Evolutionary conservation across 2,113 vertebrate species (phyloP).

Genomic region (Lanius collurio): DNA sequence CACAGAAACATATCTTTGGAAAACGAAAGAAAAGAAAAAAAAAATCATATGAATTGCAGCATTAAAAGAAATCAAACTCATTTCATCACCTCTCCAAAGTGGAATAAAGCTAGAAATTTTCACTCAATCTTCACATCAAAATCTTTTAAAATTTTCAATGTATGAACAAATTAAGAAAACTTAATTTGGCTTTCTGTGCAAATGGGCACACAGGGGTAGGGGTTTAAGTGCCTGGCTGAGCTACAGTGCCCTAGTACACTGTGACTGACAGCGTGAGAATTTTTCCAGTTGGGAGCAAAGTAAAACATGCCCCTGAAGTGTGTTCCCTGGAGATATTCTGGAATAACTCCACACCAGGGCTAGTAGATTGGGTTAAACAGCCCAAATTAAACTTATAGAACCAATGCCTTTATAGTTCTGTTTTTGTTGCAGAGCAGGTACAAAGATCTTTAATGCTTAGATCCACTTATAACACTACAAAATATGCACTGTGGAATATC

Average conservation of each 20-base stretch:
- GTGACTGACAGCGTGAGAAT: constrained; percentile 7
- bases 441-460: constrained; percentile 68
- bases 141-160: neutral
- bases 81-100: neutral
- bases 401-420: constrained; percentile 4
- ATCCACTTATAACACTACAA: neutral
- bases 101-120: neutral
- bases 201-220: neutral
- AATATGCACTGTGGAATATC: neutral
- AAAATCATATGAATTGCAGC: neutral
- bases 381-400: neutral
- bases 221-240: neutral
- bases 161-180: neutral
- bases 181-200: neutral
- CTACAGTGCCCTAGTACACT: neutral
- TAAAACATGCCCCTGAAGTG: neutral
- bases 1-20: neutral
- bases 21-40: neutral
- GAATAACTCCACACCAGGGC: constrained; percentile 18
- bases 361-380: constrained; percentile 34
- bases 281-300: constrained; percentile 6
- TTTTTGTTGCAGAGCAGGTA: constrained; percentile 5
- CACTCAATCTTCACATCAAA: neutral
- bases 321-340: constrained; percentile 25
- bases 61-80: neutral